Conservation (phyloP, 2,797 vertebrate species). For the Diplodus sargus region DNA sequence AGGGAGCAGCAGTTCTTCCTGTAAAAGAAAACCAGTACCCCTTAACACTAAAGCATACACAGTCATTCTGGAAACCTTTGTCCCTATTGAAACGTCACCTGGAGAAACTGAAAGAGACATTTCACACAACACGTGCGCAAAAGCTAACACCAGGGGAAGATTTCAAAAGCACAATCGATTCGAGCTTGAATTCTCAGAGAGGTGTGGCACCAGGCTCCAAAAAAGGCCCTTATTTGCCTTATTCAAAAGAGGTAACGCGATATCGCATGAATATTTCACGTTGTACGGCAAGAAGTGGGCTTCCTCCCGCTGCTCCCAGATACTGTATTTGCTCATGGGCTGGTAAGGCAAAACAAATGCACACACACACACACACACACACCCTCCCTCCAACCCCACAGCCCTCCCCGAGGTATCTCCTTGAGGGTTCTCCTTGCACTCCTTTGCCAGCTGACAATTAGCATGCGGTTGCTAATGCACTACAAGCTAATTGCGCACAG, state of each 20-base stretch:
- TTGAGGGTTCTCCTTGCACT: constrained; percentile 73
- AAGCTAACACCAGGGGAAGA: not conserved
- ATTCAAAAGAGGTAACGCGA: constrained; percentile 76
- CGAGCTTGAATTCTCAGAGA: not conserved
- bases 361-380: not conserved
- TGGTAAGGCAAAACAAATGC: constrained; percentile 70
- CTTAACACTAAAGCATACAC: constrained; percentile 16
- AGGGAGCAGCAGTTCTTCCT: constrained; percentile 55
- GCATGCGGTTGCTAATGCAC: constrained; percentile 77
- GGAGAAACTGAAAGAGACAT: constrained; percentile 4
- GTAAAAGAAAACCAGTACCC: constrained; percentile 4
- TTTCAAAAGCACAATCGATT: constrained; percentile 9
- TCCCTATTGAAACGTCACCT: constrained; percentile 11
- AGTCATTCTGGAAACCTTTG: constrained; percentile 27
- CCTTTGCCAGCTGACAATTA: constrained; percentile 81
- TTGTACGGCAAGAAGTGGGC: constrained; percentile 59
- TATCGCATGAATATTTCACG: constrained; percentile 81
- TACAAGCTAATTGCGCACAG: constrained; percentile 80
- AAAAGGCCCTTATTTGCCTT: constrained; percentile 59
- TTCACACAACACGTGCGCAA: not conserved
- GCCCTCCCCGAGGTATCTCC: constrained; percentile 64
- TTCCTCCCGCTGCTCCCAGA: constrained; percentile 61
- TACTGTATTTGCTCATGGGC: constrained; percentile 60
- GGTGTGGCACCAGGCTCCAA: constrained; percentile 24
- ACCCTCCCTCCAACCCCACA: not conserved